Evolutionary conservation across 2,888 invertebrate species (phyloP), one percentile per base, ranked within the genome.

Genomic region (Platynereis dumerilii): DNA sequence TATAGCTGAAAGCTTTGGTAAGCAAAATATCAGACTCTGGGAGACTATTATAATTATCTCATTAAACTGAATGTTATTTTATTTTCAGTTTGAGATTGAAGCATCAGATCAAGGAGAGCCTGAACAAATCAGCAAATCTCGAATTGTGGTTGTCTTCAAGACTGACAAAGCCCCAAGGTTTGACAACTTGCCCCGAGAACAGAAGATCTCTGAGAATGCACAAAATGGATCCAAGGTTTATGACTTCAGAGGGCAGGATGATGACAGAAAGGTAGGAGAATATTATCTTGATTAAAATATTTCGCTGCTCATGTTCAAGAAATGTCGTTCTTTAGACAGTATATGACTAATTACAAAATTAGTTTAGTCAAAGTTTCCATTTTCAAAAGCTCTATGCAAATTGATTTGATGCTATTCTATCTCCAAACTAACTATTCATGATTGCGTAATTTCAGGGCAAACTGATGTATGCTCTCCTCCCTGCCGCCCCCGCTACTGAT

Each of bases 81-180:
- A 22, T 10, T 48, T 71, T 39, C 68, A 80, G 80, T 78, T 80
- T 64, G 61, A 72, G 44, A 78, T 79, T 24, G 48, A 66, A 10
- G 80, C 75, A 1, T 66, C 68, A 44, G 80, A 80, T 60, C 73
- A 76, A 64, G 76, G 74, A 2, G 57, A 56, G 0, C 79, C 79
- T 2, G 72, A 73, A 15, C 74, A 69, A 64, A 74, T 72, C 7
- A 72, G 71, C 15, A 72, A 69, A 17, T 74, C 77, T 0, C 70
- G 72, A 3, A 77, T 79, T 2, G 60, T 69, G 3, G 73, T 80
- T 3, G 72, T 65, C 42, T 76, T 80, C 29, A 58, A 69, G 10
- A 64, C 76, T 15, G 78, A 78, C 68, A 34, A 22, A 34, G 24
- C 39, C 27, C 72, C 72, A 10, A 44, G 48, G n/a, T 67, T 72